Conservation (phyloP, 2,113 vertebrate genomes). For the Phylloscopus trochilus region DNA sequence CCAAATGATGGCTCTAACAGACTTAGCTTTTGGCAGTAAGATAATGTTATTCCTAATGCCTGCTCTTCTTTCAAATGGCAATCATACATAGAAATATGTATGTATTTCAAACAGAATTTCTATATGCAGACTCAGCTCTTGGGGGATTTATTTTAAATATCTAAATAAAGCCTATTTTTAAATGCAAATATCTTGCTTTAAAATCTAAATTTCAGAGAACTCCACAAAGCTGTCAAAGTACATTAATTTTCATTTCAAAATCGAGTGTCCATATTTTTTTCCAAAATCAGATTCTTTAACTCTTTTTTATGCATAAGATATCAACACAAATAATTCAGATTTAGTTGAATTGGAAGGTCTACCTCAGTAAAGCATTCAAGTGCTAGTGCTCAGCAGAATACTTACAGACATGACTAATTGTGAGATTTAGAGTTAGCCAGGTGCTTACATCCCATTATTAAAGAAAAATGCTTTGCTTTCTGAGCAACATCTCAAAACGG, state of each 20-base stretch:
- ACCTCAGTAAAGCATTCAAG: neutral
- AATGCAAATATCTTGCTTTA: neutral
- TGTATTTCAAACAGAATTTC: constrained; percentile 7
- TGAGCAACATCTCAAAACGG: neutral
- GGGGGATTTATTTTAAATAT: neutral
- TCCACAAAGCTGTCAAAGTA: neutral
- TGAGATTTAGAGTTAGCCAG: neutral
- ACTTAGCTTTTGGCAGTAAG: constrained; percentile 4
- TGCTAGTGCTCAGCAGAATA: neutral
- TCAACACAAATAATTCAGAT: neutral
- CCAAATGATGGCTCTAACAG: constrained; percentile 34
- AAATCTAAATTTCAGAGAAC: neutral
- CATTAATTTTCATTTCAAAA: neutral
- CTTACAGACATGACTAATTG: neutral
- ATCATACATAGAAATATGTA: neutral
- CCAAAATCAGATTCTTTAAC: neutral
- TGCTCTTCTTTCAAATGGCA: neutral
- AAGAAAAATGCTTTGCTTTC: neutral
- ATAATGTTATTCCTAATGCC: neutral
- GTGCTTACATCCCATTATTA: neutral
- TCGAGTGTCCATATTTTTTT: neutral
- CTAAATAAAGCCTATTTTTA: neutral
- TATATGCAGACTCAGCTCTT: neutral
- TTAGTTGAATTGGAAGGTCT: neutral
- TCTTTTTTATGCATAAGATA: neutral